phyloP scores from a whole-genome alignment of 2,888 invertebrate species.

The Tetragnatha montana region DNA sequence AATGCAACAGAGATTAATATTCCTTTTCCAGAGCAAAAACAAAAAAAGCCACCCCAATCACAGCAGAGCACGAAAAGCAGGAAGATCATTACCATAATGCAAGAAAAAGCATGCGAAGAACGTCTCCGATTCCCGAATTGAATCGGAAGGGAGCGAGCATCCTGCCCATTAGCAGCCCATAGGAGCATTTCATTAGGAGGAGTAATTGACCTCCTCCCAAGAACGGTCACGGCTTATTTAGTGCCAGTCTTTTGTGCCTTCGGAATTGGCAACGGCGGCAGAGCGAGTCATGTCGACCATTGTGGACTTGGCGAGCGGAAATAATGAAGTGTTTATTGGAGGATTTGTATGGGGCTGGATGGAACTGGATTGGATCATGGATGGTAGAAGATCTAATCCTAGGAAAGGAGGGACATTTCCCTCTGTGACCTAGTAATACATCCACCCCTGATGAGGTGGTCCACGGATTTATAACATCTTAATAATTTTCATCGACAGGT shows the following conservation, averaged over 20 bases:
- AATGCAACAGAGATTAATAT: too few relatives aligned
- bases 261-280: not conserved
- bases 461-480: too few relatives aligned
- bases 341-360: not conserved
- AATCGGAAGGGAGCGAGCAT: constrained; percentile 19
- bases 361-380: not conserved
- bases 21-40: too few relatives aligned
- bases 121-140: constrained; percentile 13
- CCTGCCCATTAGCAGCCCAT: constrained; percentile 17
- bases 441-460: too few relatives aligned
- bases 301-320: not conserved
- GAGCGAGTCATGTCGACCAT: not conserved
- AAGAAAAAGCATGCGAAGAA: not conserved
- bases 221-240: constrained; percentile 26
- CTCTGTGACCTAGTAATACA: too few relatives aligned
- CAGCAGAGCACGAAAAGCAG: not conserved
- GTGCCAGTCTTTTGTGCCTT: not conserved
- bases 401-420: too few relatives aligned
- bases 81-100: constrained; percentile 3
- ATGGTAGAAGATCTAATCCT: not conserved
- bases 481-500: too few relatives aligned
- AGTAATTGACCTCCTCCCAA: constrained; percentile 20
- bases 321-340: not conserved
- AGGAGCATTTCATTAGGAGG: constrained; percentile 14
- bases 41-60: too few relatives aligned